Percentiles rank a stretch among this genome's conserved stretches.
Evolutionary conservation across 2,888 invertebrate species (phyloP).

Genomic region (Lepidonotus clava): DNA sequence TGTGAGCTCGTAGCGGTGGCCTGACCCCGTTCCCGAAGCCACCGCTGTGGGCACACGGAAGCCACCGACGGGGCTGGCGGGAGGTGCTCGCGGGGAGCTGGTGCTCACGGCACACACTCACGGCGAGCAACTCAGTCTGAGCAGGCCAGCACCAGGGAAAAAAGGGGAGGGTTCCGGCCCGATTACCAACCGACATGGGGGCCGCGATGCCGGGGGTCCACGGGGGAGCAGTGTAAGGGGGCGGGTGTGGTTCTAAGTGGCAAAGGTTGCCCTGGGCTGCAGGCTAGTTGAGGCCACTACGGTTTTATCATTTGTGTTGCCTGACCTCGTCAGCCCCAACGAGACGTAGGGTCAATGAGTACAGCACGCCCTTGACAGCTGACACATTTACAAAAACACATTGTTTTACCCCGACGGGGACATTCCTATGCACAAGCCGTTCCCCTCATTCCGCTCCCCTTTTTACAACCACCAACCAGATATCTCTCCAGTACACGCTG

Average conservation of each 20-base stretch:
- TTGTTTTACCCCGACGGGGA: not conserved
- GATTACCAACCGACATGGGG: not conserved
- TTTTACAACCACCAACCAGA: too few relatives aligned
- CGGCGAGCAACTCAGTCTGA: too few relatives aligned
- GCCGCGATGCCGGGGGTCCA: not conserved
- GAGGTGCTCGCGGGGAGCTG: not conserved
- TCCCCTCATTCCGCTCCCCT: not conserved
- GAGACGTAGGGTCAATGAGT: not conserved
- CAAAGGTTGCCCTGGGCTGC: not conserved
- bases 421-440: not conserved
- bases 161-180: slow-evolving; percentile 1
- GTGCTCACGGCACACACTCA: not conserved
- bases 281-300: not conserved
- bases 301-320: too few relatives aligned
- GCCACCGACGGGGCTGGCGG: not conserved
- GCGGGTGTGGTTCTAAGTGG: not conserved
- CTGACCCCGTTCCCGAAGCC: not conserved
- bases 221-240: not conserved
- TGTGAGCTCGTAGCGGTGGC: not conserved
- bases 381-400: slow-evolving; percentile 8
- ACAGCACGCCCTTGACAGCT: not conserved
- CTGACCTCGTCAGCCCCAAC: not conserved
- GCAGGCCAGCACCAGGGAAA: not conserved
- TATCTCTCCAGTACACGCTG: not conserved
- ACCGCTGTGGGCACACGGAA: slow-evolving; percentile 23